Evolutionary conservation across 1,140 invertebrate species (phyloP), one percentile per base, ranked within the genome.

Genomic region (Homalodisca vitripennis): DNA sequence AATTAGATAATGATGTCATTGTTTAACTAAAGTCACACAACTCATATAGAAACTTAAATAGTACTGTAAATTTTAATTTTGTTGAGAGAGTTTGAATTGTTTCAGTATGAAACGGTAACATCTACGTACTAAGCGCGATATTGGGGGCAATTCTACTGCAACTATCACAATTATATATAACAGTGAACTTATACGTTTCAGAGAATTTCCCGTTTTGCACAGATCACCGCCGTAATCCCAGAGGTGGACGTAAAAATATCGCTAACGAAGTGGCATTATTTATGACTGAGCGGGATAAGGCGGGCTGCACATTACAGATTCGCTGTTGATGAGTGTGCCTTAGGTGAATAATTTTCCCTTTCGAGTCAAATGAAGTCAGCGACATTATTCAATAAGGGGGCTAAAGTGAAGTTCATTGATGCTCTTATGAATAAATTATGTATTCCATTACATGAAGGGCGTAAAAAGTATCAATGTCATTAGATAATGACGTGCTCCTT

Each of bases 401-500:
- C 55, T 30, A 60, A 60, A 60, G 55, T 60, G 55, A 60, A 30
- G 2, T 60, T 60, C 55, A 60, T 60, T 60, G 55, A 60, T 60
- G 55, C 55, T 60, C 55, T 60, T 60, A 60, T 60, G 55, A 60
- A 60, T 60, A 60, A 60, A 60, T 60, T 60, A 60, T 60, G 55
- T 60, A 60, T 60, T 60, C 55, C 55, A 60, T 60, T 60, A 60
- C 55, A 60, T 60, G 55, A 30, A 60, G 55, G 55, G 55, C 55
- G 55, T 60, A 60, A 60, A 60, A 60, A 60, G 55, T 60, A 60
- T 60, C 55, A 60, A 60, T 60, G 55, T 27, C 55, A 60, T 60
- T 60, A 60, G 22, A 60, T 60, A 60, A 30, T 60, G 55, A 60
- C 29, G 55, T 60, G 55, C 55, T 60, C 24, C 55, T 60, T 51